Evolutionary conservation across 1,140 invertebrate species (phyloP).

Genomic region (Drosophila arizonae): DNA sequence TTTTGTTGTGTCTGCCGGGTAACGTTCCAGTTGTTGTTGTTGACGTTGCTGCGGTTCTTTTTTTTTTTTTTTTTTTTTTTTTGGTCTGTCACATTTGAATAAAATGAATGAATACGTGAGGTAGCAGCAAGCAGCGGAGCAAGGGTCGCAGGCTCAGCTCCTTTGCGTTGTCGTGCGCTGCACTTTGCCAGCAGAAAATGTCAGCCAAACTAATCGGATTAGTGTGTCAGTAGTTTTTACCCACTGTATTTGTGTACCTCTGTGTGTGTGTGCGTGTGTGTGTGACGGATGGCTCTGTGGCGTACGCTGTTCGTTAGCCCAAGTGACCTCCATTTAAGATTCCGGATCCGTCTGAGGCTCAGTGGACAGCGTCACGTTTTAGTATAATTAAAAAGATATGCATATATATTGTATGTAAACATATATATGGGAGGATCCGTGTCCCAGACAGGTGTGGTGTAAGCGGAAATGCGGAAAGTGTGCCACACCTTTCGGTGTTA

Average conservation of each 20-base stretch:
- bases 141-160: slow-evolving; percentile 23
- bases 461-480: slow-evolving; percentile 16
- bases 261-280: slow-evolving; percentile 8
- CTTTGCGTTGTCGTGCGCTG: slow-evolving; percentile 32
- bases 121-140: slow-evolving; percentile 9
- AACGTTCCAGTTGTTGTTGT: slow-evolving; percentile 2
- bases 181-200: slow-evolving; percentile 70
- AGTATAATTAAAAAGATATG: slow-evolving; percentile 80
- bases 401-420: slow-evolving; percentile 60
- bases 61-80: slow-evolving; percentile 65
- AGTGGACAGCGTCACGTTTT: slow-evolving; percentile 69
- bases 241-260: slow-evolving; percentile 2
- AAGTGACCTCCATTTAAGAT: slow-evolving; percentile 71
- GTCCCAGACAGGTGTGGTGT: slow-evolving; percentile 19
- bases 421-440: slow-evolving; percentile 38
- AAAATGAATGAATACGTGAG: slow-evolving; percentile 68
- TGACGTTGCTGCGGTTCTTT: slow-evolving; percentile 45
- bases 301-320: slow-evolving; percentile 64
- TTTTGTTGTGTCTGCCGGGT: slow-evolving; percentile 24
- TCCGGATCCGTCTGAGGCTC: slow-evolving; percentile 25
- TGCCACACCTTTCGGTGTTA: slow-evolving; percentile 33
- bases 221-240: slow-evolving; percentile 72
- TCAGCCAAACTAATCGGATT: slow-evolving; percentile 78
- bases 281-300: slow-evolving; percentile 58
- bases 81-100: slow-evolving; percentile 75